Evolutionary conservation across 1,140 invertebrate species (phyloP).

Genomic region (Nilaparvata lugens): DNA sequence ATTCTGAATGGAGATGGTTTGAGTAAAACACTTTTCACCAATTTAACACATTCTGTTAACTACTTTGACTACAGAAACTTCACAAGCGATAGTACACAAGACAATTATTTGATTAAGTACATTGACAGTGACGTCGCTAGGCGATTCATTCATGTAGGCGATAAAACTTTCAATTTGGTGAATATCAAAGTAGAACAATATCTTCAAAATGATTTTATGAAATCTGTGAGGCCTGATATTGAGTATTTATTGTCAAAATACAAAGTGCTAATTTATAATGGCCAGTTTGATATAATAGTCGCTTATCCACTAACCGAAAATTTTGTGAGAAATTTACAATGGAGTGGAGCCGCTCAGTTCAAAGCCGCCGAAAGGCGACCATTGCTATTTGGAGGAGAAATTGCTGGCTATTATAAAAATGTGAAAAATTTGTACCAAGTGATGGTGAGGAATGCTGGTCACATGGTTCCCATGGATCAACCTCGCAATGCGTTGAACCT

Average conservation of each 20-base stretch:
- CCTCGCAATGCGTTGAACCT: slow-evolving; percentile 65
- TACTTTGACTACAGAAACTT: slow-evolving; percentile 69
- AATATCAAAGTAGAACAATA: slow-evolving; percentile 50
- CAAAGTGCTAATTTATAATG: slow-evolving; percentile 61
- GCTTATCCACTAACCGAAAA: slow-evolving; percentile 66
- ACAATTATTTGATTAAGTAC: slow-evolving; percentile 40
- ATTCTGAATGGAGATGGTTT: slow-evolving; percentile 18
- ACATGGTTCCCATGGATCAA: slow-evolving; percentile 73
- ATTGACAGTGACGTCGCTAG: slow-evolving; percentile 50
- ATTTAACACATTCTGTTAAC: slow-evolving; percentile 64
- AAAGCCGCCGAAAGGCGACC: slow-evolving; percentile 27
- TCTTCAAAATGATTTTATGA: slow-evolving; percentile 70
- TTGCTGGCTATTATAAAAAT: slow-evolving; percentile 22
- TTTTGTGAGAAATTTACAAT: slow-evolving; percentile 45
- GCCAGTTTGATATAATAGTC: slow-evolving; percentile 72
- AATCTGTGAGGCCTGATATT: slow-evolving; percentile 68
- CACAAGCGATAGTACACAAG: not conserved
- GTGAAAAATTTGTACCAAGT: slow-evolving; percentile 62
- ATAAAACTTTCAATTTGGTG: slow-evolving; percentile 41
- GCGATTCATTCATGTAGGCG: slow-evolving; percentile 73
- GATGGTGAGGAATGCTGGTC: slow-evolving; percentile 67
- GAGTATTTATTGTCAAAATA: slow-evolving; percentile 51
- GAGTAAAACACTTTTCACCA: slow-evolving; percentile 46
- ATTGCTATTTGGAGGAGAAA: not conserved
- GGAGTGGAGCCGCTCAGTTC: slow-evolving; percentile 34